Conservation (phyloP, 2,888 invertebrate species). For the Ligdia adustata region DNA sequence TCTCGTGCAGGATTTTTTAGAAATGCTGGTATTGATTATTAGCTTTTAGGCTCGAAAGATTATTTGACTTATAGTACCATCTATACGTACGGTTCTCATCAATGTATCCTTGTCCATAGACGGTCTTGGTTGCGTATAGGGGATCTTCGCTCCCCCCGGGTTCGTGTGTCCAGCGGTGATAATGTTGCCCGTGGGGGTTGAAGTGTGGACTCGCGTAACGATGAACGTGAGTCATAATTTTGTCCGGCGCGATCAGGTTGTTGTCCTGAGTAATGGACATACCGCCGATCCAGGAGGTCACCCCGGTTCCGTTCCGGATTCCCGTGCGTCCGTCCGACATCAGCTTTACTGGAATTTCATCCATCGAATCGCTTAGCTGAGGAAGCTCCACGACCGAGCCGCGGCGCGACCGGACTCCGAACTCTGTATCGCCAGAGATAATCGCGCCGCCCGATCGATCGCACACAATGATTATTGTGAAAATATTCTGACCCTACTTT, state of each 20-base stretch:
- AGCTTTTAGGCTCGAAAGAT: conserved; percentile 40
- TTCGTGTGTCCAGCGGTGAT: conserved; percentile 79
- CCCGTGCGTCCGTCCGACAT: conserved; percentile 76
- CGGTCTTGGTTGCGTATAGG: conserved; percentile 83
- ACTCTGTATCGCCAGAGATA: conserved; percentile 58
- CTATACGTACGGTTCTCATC: conserved; percentile 83
- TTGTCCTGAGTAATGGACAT: conserved; percentile 81
- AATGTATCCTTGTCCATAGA: conserved; percentile 80
- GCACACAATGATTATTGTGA: conserved; percentile 50
- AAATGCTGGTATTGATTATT: conserved; percentile 14
- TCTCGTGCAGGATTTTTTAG: background rate
- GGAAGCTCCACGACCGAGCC: conserved; percentile 68
- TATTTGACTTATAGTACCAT: conserved; percentile 49
- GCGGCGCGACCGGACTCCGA: conserved; percentile 71
- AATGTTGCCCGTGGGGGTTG: conserved; percentile 79
- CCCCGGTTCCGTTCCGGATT: conserved; percentile 72
- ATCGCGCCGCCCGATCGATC: conserved; percentile 70
- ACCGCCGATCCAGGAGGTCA: conserved; percentile 81
- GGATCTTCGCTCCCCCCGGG: conserved; percentile 80
- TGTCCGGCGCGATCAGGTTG: conserved; percentile 80
- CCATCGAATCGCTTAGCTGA: conserved; percentile 80
- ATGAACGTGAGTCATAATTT: conserved; percentile 79
- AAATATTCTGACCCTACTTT: conserved; percentile 65
- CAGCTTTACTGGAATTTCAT: conserved; percentile 83
- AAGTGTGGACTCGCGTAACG: conserved; percentile 81